Evolutionary conservation across 2,113 vertebrate species (phyloP), one percentile per base, ranked within the genome.

Genomic region (Phylloscopus trochiloides): DNA sequence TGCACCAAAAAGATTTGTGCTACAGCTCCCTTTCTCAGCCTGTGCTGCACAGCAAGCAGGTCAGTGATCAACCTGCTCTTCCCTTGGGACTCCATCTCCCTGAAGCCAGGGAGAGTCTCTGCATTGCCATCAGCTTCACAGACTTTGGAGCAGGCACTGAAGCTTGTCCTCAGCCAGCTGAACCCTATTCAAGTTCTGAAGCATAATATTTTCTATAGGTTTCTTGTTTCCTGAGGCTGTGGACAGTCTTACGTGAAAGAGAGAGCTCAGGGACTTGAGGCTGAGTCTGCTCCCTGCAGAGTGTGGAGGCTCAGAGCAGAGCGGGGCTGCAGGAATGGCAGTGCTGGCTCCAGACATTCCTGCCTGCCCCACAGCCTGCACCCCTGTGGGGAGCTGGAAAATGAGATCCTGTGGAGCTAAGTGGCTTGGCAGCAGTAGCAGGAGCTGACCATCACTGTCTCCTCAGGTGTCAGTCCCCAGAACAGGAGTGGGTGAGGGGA

Each of bases 41-140:
- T 40, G 31, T 1, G 8, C 38, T 54, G 38, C 3, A 3, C 73
- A 62, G 62, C 50, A 73, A 85, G 67, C 67, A n/a, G 58, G 48
- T 66, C 72, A 89, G 79, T 32, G 47, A 24, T 38, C 43, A 59
- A 34, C 65, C n/a, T 9, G 1, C 73, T 67, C 65, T 48, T 85
- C 81, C 72, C 62, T 82, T 40, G 88, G 52, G 74, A 45, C 50
- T 51, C 26, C 62, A 47, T 54, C 25, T 77, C 54, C 77, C 58
- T 95, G 78, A 86, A 90, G 50, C 58, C 62, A 79, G 45, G 29
- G 66, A 45, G 17, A 72, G 26, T 45, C 36, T 75, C 31, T 36
- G n/a, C 48, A 4, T 54, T 90, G 48, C 66, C 62, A 63, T 50
- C 86, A 68, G 86, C 78, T 86, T 88, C 82, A 89, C 73, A 86